Conservation (phyloP, 2,888 invertebrate species). For the Acronicta alni region DNA sequence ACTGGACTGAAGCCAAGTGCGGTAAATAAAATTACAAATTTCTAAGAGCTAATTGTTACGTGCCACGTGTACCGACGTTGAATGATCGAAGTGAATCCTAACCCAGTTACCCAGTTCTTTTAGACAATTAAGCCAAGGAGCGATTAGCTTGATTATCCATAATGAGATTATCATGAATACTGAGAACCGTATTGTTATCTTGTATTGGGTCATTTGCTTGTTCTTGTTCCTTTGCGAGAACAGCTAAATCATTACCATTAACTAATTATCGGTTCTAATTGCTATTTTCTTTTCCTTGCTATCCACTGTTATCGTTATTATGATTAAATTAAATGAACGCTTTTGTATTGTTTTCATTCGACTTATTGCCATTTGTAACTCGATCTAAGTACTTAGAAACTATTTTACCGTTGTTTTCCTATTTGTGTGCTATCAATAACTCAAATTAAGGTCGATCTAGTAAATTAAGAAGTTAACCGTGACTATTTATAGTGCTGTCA, state of each 20-base stretch:
- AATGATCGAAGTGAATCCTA: conserved; percentile 46
- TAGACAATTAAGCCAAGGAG: conserved; percentile 37
- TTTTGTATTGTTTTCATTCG: conserved; percentile 28
- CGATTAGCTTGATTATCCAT: conserved; percentile 30
- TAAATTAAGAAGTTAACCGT: conserved; percentile 25
- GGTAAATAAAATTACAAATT: conserved; percentile 39
- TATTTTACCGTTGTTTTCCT: conserved; percentile 26
- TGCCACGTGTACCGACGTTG: conserved; percentile 42
- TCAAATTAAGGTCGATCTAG: conserved; percentile 46
- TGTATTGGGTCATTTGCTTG: conserved; percentile 8
- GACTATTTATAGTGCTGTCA: conserved; percentile 43
- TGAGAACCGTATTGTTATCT: not conserved
- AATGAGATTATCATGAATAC: conserved; percentile 22
- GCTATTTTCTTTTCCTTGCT: conserved; percentile 2
- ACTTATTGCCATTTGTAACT: conserved; percentile 2
- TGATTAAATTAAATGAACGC: conserved; percentile 1
- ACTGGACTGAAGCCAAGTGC: conserved; percentile 70
- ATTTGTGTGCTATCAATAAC: conserved; percentile 26
- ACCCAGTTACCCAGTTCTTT: conserved; percentile 57
- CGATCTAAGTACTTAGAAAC: conserved; percentile 32
- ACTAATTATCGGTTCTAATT: conserved; percentile 2
- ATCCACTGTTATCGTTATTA: conserved; percentile 1
- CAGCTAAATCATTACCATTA: conserved; percentile 2
- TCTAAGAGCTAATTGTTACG: conserved; percentile 56
- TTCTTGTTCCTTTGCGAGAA: conserved; percentile 1